Evolutionary conservation across 2,113 vertebrate genomes (phyloP).

Genomic region (Mirounga angustirostris): DNA sequence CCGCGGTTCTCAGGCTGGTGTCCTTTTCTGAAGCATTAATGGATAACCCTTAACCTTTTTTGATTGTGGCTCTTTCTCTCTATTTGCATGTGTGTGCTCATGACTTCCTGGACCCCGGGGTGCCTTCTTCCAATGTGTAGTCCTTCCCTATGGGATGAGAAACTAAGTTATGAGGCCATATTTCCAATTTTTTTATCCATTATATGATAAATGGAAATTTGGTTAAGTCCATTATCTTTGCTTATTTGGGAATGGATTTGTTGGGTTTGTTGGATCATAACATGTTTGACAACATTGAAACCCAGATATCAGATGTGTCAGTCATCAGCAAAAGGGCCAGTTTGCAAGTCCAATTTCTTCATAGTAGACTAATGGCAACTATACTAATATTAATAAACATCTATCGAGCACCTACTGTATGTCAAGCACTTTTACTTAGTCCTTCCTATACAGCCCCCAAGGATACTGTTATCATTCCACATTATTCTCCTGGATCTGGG

Average conservation of each 20-base stretch:
- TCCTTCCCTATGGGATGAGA: neutral
- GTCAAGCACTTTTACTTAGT: neutral
- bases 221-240: no score
- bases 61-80: neutral
- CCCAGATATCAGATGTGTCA: constrained; percentile 28
- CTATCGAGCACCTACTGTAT: neutral
- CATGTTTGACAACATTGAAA: neutral
- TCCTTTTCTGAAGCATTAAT: neutral
- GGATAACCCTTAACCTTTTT: neutral
- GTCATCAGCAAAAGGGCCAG: neutral
- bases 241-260: no score
- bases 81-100: neutral
- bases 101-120: neutral
- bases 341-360: constrained; percentile 42
- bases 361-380: neutral
- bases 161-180: neutral
- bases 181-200: neutral
- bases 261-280: no score
- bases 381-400: neutral
- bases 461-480: neutral
- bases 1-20: neutral
- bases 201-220: no score
- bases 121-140: neutral
- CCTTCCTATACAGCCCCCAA: neutral
- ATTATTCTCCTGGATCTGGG: neutral